A percentile compares a stretch with the other conserved stretches of the same genome.
phyloP scores from a whole-genome alignment of 2,113 vertebrate genomes.

The Clarias batrachus region DNA sequence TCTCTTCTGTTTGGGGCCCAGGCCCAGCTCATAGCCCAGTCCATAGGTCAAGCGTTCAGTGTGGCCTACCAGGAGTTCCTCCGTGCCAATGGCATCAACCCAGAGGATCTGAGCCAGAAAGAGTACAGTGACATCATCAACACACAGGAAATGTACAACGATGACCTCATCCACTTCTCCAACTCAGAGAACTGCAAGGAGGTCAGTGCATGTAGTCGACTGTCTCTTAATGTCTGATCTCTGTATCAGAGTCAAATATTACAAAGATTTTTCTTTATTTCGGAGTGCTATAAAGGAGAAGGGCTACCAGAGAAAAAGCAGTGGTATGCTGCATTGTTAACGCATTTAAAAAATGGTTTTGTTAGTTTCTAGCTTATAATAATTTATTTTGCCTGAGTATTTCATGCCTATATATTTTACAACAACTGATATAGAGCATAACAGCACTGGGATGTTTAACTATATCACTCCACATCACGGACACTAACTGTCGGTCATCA shows the following conservation, averaged over 20 bases:
- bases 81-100: conserved; percentile 96
- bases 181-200: conserved; percentile 99
- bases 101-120: conserved; percentile 97
- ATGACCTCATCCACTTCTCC: conserved; percentile 98
- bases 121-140: conserved; percentile 99
- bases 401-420: not conserved
- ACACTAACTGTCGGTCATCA: too few species aligned
- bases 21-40: conserved; percentile 98
- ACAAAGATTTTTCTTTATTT: not conserved
- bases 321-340: not conserved
- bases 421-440: too few species aligned
- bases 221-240: not conserved
- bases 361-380: not conserved
- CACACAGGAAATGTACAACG: conserved; percentile 99
- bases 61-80: conserved; percentile 99
- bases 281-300: not conserved
- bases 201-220: conserved; percentile 68
- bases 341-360: not conserved
- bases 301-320: not conserved
- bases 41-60: conserved; percentile 97
- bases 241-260: not conserved
- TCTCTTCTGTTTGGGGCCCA: conserved; percentile 55
- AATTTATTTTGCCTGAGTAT: not conserved
- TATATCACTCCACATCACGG: too few species aligned
- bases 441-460: too few species aligned